Conservation (phyloP, 2,113 vertebrate species). For the Turdus rufiventris region DNA sequence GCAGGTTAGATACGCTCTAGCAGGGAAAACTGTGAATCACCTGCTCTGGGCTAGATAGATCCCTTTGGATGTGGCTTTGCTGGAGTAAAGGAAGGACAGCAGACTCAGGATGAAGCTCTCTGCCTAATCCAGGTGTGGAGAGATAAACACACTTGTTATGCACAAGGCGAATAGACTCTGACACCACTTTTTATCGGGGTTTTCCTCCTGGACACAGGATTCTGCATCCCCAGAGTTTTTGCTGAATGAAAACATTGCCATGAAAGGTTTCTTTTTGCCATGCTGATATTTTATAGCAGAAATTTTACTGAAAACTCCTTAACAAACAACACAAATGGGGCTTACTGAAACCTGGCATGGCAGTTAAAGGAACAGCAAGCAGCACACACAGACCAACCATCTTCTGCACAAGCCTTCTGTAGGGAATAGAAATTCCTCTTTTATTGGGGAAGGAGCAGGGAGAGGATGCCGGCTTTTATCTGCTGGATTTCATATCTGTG, state of each 20-base stretch:
- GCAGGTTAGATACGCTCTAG: background rate
- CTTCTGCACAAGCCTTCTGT: background rate
- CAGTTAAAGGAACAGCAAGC: background rate
- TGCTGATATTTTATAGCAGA: background rate
- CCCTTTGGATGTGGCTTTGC: background rate
- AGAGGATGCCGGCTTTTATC: background rate
- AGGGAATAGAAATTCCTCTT: background rate
- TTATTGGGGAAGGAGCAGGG: background rate
- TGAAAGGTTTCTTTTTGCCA: background rate
- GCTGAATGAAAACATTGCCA: background rate
- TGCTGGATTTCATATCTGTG: background rate
- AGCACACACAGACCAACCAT: background rate
- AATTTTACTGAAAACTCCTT: background rate
- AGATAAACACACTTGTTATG: background rate
- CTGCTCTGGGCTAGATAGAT: background rate
- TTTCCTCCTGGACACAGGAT: background rate
- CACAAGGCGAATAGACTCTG: fast-evolving
- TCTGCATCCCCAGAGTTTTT: background rate
- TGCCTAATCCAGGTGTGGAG: background rate
- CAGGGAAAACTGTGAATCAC: background rate
- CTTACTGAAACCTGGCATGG: background rate
- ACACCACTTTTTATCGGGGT: background rate
- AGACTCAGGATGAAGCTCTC: background rate
- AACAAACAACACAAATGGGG: background rate
- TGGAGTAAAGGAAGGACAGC: background rate